Evolutionary conservation across 2,113 vertebrate genomes (phyloP), one percentile per base, ranked within the genome.

Genomic region (Pollachius pollachius): DNA sequence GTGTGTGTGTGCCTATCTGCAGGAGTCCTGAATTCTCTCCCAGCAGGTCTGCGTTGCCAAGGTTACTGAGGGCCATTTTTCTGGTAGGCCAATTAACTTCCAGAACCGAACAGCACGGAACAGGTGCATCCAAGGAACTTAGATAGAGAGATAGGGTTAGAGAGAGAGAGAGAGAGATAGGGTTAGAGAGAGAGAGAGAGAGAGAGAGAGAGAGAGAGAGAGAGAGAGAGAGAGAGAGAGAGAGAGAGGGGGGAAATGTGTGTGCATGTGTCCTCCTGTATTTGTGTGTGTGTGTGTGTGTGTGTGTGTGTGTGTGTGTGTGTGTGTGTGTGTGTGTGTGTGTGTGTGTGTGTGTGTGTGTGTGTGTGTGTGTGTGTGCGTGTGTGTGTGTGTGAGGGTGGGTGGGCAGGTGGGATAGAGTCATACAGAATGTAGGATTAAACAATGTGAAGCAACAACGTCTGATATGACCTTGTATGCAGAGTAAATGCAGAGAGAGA

Each of bases 1-100:
- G 65, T 52, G 12, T 74, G 37, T 67, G 52, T 58, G 15, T 41
- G 52, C 37, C n/a, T 23, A 19, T 65, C 56, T 69, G 15, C 64
- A n/a, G 8, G 66, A 52, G 76, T 79, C 69, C 61, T 76, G 64
- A 85, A 83, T 69, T 1, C 70, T 83, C 78, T 87, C 82, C 71
- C 85, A 82, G 88, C 83, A 78, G 84, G 88, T 85, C 77, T 82
- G 74, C 15, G 81, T 90, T 81, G 87, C 86, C 87, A 87, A 83
- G 87, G 88, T 90, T 87, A 85, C 87, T 1, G 63, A 67, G 71
- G 78, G 78, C 81, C 84, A 84, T 86, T 87, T 84, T 80, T 69
- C 75, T 66, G 52, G 64, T 52, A 67, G 79, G 75, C 83, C 88
- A 88, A 88, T 90, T 89, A 86, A 85, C 81, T 86, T 81, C 76